Evolutionary conservation across 2,113 vertebrate genomes (phyloP).

Genomic region (Amazona guildingii): DNA sequence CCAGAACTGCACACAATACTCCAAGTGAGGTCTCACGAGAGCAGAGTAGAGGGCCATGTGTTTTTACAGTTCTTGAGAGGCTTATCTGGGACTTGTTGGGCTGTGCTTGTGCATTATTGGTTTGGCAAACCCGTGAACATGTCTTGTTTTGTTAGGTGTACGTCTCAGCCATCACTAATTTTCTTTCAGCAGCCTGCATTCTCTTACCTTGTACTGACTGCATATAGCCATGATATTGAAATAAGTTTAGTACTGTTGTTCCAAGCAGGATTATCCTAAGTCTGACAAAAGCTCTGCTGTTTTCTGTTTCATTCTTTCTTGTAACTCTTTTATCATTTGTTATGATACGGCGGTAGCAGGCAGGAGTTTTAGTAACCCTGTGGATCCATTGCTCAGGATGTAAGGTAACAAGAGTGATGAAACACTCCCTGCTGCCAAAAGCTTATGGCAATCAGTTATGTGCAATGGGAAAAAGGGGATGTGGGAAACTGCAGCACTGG

Average conservation of each 20-base stretch:
- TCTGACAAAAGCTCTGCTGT: neutral
- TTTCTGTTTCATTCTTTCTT: neutral
- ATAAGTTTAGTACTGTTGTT: neutral
- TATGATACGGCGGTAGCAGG: neutral
- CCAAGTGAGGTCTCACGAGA: no score
- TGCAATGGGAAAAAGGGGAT: neutral
- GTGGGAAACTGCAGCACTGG: neutral
- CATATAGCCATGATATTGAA: neutral
- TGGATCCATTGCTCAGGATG: neutral
- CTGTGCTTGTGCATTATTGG: neutral
- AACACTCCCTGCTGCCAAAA: neutral
- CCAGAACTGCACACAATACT: no score
- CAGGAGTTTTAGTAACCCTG: neutral
- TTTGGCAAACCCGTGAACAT: neutral
- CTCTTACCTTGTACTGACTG: neutral
- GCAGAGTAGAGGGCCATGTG: neutral
- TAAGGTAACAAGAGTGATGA: neutral
- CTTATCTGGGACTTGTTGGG: neutral
- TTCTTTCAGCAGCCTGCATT: neutral
- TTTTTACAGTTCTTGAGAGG: neutral
- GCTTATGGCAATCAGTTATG: fast-evolving
- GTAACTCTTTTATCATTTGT: neutral
- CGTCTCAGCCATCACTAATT: neutral
- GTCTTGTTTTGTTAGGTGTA: neutral
- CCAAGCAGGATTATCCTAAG: neutral